Base-by-base conservation (phyloP, 1,140 invertebrate genomes). In the Eurosta solidaginis region DNA sequence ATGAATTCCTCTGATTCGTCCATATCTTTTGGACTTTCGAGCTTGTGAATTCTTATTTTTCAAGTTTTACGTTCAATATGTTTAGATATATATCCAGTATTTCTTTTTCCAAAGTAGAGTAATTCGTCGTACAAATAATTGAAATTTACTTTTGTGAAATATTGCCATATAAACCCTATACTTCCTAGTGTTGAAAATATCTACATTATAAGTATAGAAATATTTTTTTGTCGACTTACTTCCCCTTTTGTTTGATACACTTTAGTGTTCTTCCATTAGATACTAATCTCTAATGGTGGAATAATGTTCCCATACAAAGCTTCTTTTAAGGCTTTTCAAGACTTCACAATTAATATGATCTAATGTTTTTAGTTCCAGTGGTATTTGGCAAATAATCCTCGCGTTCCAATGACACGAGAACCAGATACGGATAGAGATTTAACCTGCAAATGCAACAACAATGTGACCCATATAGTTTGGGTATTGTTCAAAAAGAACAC, bases 151-250 rank as follows among this genome's bases (percentile, higher is more conserved):
- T 81, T 80, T 1, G 78, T 82, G 54, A 82, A 83, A 52, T 81
- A 83, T 52, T 83, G 83, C 83, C 83, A 83, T 12, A 83, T 81
- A 42, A 83, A 80, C 76, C 83, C 83, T 14, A 80, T 76, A 74
- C 80, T 83, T 3, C 80, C 78, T 7, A 78, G 80, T n/a, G 68
- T 79, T n/a, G n/a, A n/a, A n/a, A n/a, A n/a, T n/a, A n/a, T n/a
- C n/a, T n/a, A n/a, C n/a, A n/a, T n/a, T n/a, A n/a, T n/a, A n/a
- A n/a, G n/a, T n/a, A n/a, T n/a, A n/a, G n/a, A n/a, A n/a, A n/a
- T n/a, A n/a, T n/a, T n/a, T n/a, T n/a, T n/a, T n/a, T n/a, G n/a
- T n/a, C n/a, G n/a, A n/a, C n/a, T n/a, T n/a, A n/a, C n/a, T n/a
- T n/a, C n/a, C n/a, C n/a, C n/a, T n/a, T n/a, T n/a, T n/a, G n/a